Base-by-base conservation (phyloP, 2,797 vertebrate genomes). In the Dendrocincla fuliginosa region DNA sequence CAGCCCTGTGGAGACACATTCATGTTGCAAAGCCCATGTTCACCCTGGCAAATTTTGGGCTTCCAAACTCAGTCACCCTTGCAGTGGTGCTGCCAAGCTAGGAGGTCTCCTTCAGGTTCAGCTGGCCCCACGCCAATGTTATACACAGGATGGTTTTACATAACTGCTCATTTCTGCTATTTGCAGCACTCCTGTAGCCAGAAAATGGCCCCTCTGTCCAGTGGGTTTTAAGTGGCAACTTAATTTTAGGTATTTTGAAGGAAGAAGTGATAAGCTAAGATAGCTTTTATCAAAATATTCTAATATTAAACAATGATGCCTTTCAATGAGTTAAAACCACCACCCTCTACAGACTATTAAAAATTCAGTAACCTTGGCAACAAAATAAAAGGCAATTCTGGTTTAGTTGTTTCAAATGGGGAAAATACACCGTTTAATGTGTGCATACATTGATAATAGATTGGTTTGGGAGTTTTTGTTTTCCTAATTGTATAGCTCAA, bases 361-460 rank as follows among this genome's bases (percentile, higher is more conserved):
- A 95, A 92, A 95, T 96, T 91, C 93, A 53, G 95, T 95, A 89
- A 93, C 95, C 95, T 86, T 93, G 85, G 89, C 74, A 96, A 96
- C 91, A 93, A 94, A 91, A 96, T 76, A 84, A 82, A 89, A 94
- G 69, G 35, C 2, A 2, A 67, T 81, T 81, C 65, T 67, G 47
- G 55, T 84, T 76, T 73, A 84, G 82, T 69, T 93, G 79, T 71
- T 88, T 60, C 32, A 94, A 93, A 78, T 53, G 70, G 57, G 67
- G 35, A 78, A 84, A 47, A 79, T 28, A 65, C 41, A 82, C 33
- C 20, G 37, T 91, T 86, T 53, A 1, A 22, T 70, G 35, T 76
- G 44, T 63, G 89, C 88, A 53, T 87, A 94, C 88, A 81, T 35
- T 86, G 79, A 39, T 91, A 90, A 84, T 87, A 93, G 76, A 90